Evolutionary conservation across 1,140 invertebrate species (phyloP), one percentile per base, ranked within the genome.

Genomic region (Drosophila ohnishii): DNA sequence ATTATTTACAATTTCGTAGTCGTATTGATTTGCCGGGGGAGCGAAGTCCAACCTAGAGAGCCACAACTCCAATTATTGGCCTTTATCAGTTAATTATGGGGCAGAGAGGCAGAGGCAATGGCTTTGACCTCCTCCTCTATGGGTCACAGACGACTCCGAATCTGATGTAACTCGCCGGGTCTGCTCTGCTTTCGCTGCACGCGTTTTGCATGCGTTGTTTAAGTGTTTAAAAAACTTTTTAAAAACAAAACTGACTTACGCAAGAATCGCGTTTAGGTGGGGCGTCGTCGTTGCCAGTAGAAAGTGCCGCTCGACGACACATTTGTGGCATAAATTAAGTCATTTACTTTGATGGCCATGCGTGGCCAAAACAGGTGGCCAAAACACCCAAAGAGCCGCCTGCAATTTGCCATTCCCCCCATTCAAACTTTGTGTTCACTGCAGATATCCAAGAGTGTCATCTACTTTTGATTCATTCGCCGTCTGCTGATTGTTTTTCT

Each of bases 151-250:
- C 13, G 51, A 37, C 34, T 37, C 51, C 51, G 53, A 40, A 61
- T 63, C 78, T 86, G 81, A 85, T 86, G 70, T 86, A 86, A 85
- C 59, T 22, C 2, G 25, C 16, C 28, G 19, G 6, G 9, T 11
- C 37, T 37, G 59, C 42, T 50, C 32, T 40, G 53, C 42, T 44
- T 71, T 50, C 65, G 65, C 53, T 70, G 79, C 84, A 87, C 84
- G 83, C 83, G 75, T 76, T 86, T 86, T 86, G 82, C 83, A 87
- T 86, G 83, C 75, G 83, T 87, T 86, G 75, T 87, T 87, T 60
- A 66, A 35, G 66, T 64, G 71, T 87, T 82, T 76, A 61, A 56
- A 62, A 22, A 2, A 13, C 11, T 50, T 50, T 50, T 30, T 57
- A 65, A 51, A 50, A 22, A 55, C 44, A 47, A 47, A 47, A 25